Base-by-base conservation (phyloP, 2,888 invertebrate species). In the Hesperia comma region DNA sequence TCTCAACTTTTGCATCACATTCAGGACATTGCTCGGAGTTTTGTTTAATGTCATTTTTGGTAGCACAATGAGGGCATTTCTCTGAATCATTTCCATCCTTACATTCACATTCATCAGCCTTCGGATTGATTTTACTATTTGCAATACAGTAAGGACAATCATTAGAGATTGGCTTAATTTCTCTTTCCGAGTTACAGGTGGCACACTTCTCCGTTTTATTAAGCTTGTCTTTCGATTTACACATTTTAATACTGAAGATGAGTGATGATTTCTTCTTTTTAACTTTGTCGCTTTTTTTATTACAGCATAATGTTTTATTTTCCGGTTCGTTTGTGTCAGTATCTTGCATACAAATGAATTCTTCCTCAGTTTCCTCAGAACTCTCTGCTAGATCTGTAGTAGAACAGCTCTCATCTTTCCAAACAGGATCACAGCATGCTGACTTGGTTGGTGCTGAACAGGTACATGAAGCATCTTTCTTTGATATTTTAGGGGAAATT, bases 401-500 rank as follows among this genome's bases (percentile, higher is more conserved):
- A 6, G 64, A 66, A 40, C 58, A n/a, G 53, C 32, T n/a, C n/a
- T 17, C 43, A 14, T 58, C 64, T 10, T 33, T 58, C 53, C 58
- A 40, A 8, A 54, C 49, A 17, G 43, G 5, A 12, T 60, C 53
- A 32, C 58, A 64, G 19, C 58, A 21, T 6, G 21, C 37, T 17
- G 58, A 41, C n/a, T 51, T 58, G 3, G 10, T 53, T 41, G 51
- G 32, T 26, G n/a, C 33, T 14, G 21, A 15, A 51, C 51, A 57
- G 8, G 12, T n/a, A 41, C 63, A 60, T 1, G 53, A 32, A 19
- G 17, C 53, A 8, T 32, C 64, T 58, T 57, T 40, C 17, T 51
- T 64, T 6, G 14, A 26, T 32, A 2, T 26, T 21, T 51, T 37
- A 19, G 8, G 2, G 7, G 37, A 55, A n/a, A 14, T 56, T 33